Evolutionary conservation across 2,888 invertebrate genomes (phyloP), one percentile per base, ranked within the genome.

Genomic region (Rotaria sp.): DNA sequence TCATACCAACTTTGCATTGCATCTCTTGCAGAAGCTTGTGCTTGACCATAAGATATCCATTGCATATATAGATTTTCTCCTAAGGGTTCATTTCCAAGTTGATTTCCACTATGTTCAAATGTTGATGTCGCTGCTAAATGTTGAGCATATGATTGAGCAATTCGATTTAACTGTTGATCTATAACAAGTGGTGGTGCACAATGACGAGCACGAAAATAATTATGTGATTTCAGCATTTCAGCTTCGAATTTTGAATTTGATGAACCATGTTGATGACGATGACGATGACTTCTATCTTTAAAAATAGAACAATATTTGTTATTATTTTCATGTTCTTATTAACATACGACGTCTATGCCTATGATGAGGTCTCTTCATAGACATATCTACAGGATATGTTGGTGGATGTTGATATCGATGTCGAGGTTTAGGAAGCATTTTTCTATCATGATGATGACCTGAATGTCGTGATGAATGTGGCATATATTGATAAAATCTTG

Each of bases 61-160:
- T 41, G 1, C 80, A 80, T 45, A n/a, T 80, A 80, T 11, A 80
- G 45, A n/a, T 80, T 80, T 80, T 80, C 80, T 80, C 80, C 80
- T 3, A 80, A n/a, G 2, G 4, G 0, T 45, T 80, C n/a, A 2
- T 45, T n/a, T 1, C 45, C 80, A n/a, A 80, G 45, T 80, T 45
- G 45, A 45, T 45, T 80, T n/a, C 80, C 80, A 45, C 80, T 80
- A n/a, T 80, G 80, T 45, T 80, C 80, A 45, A 80, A 80, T 80
- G 26, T 80, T 26, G 45, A 45, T 41, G 80, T 80, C 3, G 41
- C 45, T 26, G 80, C 80, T n/a, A 80, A 80, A 80, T 80, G 45
- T 41, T 80, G n/a, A 24, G 80, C 80, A 80, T 80, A 80, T 26
- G 45, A 45, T 18, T 80, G 80, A 21, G 80, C 80, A 35, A 80